phyloP scores from a whole-genome alignment of 1,140 invertebrate genomes.

The Rhizoglyphus robini region DNA sequence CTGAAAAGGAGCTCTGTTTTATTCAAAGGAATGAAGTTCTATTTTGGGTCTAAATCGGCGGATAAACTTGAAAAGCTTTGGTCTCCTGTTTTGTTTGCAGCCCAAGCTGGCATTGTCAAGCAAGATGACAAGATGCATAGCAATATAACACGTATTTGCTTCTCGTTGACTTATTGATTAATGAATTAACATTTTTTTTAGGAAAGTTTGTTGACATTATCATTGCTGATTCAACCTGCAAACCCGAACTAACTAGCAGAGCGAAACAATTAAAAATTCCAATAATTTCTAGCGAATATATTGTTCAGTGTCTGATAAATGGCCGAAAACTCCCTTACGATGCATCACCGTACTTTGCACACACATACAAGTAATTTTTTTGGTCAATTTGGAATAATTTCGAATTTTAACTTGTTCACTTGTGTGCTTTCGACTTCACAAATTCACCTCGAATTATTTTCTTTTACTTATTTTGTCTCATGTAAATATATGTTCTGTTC shows the following conservation, averaged over 20 bases:
- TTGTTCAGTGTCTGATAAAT: slow-evolving; percentile 35
- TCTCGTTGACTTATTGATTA: background rate
- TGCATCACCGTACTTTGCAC: slow-evolving; percentile 12
- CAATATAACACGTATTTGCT: background rate
- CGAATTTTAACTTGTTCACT: too few relatives aligned
- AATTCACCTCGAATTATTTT: too few relatives aligned
- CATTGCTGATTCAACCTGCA: slow-evolving; percentile 23
- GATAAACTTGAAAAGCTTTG: slow-evolving; percentile 31
- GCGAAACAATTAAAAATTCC: slow-evolving; percentile 30
- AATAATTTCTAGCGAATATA: slow-evolving; percentile 34
- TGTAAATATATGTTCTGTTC: too few relatives aligned
- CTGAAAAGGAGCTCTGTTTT: slow-evolving; percentile 24
- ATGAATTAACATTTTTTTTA: background rate
- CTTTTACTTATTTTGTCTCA: too few relatives aligned
- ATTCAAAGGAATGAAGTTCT: slow-evolving; percentile 27
- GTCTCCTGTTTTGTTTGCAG: slow-evolving; percentile 30
- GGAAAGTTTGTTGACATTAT: slow-evolving; percentile 24
- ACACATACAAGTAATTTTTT: background rate
- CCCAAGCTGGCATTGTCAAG: slow-evolving; percentile 25
- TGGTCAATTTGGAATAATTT: too few relatives aligned
- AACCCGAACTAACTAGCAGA: slow-evolving; percentile 24
- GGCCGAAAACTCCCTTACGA: slow-evolving; percentile 29
- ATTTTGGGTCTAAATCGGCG: slow-evolving; percentile 28
- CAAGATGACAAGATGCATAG: background rate
- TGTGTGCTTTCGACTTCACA: too few relatives aligned